Percentiles rank a stretch among this genome's conserved stretches.
These are phyloP conservation scores for Meteorus sp. DNA, from an alignment of 1,140 invertebrate species.

Conservation along the genomic window DNA sequence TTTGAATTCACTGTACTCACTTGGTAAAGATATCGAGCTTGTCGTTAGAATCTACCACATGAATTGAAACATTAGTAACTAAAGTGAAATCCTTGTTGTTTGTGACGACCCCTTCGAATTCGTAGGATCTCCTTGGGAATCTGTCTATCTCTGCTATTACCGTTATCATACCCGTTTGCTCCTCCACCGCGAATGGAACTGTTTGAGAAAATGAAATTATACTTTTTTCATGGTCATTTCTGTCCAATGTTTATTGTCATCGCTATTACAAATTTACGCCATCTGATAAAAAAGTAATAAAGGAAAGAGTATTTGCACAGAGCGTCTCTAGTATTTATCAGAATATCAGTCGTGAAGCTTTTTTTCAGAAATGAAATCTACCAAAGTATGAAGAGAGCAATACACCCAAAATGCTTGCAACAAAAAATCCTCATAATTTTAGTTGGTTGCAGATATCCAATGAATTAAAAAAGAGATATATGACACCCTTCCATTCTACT, in stretches of 20 bases:
- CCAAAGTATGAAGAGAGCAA: too few relatives aligned
- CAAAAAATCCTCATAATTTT: too few relatives aligned
- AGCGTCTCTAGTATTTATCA: too few relatives aligned
- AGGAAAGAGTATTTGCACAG: too few relatives aligned
- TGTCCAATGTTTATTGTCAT: too few relatives aligned
- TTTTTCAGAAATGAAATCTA: too few relatives aligned
- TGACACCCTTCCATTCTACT: too few relatives aligned
- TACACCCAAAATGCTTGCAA: too few relatives aligned
- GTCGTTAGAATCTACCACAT: constrained; percentile 77
- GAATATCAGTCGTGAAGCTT: too few relatives aligned
- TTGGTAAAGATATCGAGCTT: constrained; percentile 69
- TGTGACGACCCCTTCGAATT: constrained; percentile 80
- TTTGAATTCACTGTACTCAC: constrained; percentile 54
- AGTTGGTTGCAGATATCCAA: too few relatives aligned
- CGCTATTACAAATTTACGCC: not conserved
- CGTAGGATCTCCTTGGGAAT: constrained; percentile 69
- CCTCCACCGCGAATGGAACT: constrained; percentile 90
- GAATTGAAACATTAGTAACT: constrained; percentile 79
- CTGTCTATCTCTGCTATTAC: constrained; percentile 76
- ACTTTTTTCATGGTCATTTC: constrained; percentile 18
- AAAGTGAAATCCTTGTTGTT: constrained; percentile 68
- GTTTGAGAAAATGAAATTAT: constrained; percentile 45
- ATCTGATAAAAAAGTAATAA: too few relatives aligned
- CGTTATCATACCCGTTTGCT: constrained; percentile 83
- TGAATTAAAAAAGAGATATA: too few relatives aligned